Conservation (phyloP, 1,140 invertebrate species). For the Andricus grossulariae region DNA sequence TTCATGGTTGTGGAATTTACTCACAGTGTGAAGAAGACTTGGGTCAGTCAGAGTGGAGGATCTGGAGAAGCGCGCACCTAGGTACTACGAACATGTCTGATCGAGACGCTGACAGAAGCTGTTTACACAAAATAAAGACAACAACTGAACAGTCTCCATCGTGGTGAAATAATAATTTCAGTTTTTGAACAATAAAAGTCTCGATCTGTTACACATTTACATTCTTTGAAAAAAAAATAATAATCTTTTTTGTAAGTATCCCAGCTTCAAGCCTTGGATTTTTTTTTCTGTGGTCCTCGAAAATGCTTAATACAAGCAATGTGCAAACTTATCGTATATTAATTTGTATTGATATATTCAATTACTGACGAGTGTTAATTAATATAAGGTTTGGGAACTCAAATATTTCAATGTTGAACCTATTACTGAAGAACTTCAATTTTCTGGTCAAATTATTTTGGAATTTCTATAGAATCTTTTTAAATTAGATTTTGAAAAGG, state of each 20-base stretch:
- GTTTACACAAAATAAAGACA: conserved; percentile 75
- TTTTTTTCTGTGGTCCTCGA: conserved; percentile 25
- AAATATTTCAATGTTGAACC: no score
- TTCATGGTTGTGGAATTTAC: conserved; percentile 67
- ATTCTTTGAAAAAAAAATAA: neutral
- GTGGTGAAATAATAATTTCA: conserved; percentile 46
- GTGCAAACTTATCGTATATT: conserved; percentile 8
- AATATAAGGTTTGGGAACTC: no score
- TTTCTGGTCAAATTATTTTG: no score
- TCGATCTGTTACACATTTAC: conserved; percentile 9
- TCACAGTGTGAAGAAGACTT: conserved; percentile 72
- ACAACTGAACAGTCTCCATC: conserved; percentile 72
- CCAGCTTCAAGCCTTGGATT: conserved; percentile 52
- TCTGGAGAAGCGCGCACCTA: conserved; percentile 71
- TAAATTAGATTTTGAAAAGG: no score
- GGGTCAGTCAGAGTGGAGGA: conserved; percentile 69
- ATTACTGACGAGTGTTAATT: no score
- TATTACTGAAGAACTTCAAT: no score
- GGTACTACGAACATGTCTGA: conserved; percentile 73
- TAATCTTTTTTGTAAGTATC: conserved; percentile 39
- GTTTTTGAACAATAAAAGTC: conserved; percentile 20
- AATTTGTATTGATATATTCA: neutral
- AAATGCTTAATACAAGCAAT: conserved; percentile 21
- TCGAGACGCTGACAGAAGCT: conserved; percentile 73
- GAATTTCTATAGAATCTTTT: no score